Evolutionary conservation across 2,888 invertebrate species (phyloP).

Genomic region (Zootermopsis nevadensis): DNA sequence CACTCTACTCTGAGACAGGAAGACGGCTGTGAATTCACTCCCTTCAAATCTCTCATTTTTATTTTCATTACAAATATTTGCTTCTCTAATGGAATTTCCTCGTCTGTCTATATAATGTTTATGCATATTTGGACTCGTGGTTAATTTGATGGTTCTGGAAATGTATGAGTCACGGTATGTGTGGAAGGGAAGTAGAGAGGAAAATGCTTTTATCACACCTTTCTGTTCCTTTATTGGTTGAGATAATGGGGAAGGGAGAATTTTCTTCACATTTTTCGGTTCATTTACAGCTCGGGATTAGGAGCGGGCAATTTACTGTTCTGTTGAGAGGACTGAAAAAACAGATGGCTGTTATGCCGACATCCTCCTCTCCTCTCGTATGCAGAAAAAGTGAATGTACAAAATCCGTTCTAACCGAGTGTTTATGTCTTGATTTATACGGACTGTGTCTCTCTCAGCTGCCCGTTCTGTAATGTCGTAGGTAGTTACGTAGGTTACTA

Average conservation of each 20-base stretch:
- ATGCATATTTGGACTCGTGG: background rate
- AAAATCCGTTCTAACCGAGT: too few species aligned
- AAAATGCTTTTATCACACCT: background rate
- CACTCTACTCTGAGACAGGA: background rate
- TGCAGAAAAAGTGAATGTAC: too few species aligned
- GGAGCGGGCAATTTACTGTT: background rate
- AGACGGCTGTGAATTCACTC: background rate
- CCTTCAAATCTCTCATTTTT: background rate
- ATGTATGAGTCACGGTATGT: background rate
- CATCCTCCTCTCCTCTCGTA: background rate
- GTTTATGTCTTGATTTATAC: too few species aligned
- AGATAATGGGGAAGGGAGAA: background rate
- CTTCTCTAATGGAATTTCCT: constrained; percentile 3
- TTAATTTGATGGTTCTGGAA: background rate
- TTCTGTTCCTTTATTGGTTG: background rate
- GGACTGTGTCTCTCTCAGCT: too few species aligned
- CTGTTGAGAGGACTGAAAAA: background rate
- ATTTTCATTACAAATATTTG: constrained; percentile 20
- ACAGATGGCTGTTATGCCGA: background rate
- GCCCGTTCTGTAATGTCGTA: too few species aligned
- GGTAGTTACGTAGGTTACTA: too few species aligned
- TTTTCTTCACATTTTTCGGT: background rate
- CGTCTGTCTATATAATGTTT: background rate
- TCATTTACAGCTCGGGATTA: background rate
- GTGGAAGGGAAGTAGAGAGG: background rate